Evolutionary conservation across 2,888 invertebrate genomes (phyloP).

Genomic region (Leucophora obtusa): DNA sequence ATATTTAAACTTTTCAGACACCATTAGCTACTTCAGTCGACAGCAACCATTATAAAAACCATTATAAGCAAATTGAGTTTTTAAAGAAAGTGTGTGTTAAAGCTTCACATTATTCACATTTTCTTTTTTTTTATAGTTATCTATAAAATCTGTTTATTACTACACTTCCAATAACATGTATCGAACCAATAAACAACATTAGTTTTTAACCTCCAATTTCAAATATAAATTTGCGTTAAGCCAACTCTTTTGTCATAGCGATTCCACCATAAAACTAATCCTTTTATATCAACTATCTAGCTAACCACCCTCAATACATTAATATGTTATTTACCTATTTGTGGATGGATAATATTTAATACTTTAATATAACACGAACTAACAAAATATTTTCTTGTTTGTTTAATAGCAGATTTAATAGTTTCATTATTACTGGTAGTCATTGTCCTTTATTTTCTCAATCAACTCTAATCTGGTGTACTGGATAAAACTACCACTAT

Average conservation of each 20-base stretch:
- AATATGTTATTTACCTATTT: slow-evolving; percentile 2
- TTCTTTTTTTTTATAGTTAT: no score
- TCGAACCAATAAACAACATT: no score
- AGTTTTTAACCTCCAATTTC: not conserved
- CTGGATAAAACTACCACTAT: slow-evolving; percentile 21
- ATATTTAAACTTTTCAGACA: no score
- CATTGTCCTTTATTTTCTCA: slow-evolving; percentile 61
- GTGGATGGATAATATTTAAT: slow-evolving; percentile 59
- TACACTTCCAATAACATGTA: no score
- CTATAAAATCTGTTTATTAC: no score
- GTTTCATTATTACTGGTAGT: slow-evolving; percentile 61
- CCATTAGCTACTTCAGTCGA: no score
- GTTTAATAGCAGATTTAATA: slow-evolving; percentile 62
- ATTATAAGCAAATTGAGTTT: no score
- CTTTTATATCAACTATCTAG: not conserved
- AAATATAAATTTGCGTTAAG: not conserved
- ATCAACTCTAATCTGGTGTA: slow-evolving; percentile 62
- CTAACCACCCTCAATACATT: not conserved
- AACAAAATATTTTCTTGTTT: slow-evolving; percentile 58
- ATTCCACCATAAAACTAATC: not conserved
- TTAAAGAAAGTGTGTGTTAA: no score
- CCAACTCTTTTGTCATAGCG: not conserved
- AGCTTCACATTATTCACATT: no score
- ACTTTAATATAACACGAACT: slow-evolving; percentile 46
- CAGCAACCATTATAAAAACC: no score